A percentile compares a stretch with the other conserved stretches of the same genome.
Conservation (phyloP, 92 coral and sea anemone genomes). For the Umimayanthus kanabou region DNA sequence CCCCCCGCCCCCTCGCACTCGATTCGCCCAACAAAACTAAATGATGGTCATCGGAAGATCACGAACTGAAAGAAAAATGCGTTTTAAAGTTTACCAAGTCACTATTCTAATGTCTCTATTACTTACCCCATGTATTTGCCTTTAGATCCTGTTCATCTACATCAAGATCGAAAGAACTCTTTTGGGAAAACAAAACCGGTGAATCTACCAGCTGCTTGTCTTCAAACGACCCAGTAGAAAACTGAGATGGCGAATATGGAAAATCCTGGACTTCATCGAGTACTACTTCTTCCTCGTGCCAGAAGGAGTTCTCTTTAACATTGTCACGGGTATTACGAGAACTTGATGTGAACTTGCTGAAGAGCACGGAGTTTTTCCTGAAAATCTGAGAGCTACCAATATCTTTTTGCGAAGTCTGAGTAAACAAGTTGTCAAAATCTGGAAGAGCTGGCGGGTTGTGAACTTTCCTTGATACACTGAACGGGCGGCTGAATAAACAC, state of each 20-base stretch:
- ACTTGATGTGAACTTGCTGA: conserved; percentile 10
- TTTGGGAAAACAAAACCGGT: conserved; percentile 30
- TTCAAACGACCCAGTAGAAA: conserved; percentile 18
- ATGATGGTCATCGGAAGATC: too few species aligned
- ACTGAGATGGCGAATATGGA: neutral
- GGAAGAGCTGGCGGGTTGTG: conserved; percentile 61
- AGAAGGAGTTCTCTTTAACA: neutral
- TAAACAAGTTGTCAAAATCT: conserved; percentile 61
- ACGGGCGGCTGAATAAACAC: conserved; percentile 17
- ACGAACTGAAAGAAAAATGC: too few species aligned
- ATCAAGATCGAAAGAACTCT: conserved; percentile 15
- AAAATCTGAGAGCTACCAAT: conserved; percentile 75
- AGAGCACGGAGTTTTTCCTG: conserved; percentile 54
- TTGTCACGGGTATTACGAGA: neutral
- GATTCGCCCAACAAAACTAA: too few species aligned
- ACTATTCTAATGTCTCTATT: too few species aligned
- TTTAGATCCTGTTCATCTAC: neutral
- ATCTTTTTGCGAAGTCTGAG: conserved; percentile 74
- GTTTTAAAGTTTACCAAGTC: too few species aligned
- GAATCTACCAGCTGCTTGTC: conserved; percentile 3
- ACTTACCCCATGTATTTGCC: conserved; percentile 17
- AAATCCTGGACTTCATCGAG: neutral
- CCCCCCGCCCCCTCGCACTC: too few species aligned
- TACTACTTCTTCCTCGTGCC: conserved; percentile 11
- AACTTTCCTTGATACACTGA: conserved; percentile 27